Conservation (phyloP, 2,888 invertebrate genomes). For the Eupsilia transversa region DNA sequence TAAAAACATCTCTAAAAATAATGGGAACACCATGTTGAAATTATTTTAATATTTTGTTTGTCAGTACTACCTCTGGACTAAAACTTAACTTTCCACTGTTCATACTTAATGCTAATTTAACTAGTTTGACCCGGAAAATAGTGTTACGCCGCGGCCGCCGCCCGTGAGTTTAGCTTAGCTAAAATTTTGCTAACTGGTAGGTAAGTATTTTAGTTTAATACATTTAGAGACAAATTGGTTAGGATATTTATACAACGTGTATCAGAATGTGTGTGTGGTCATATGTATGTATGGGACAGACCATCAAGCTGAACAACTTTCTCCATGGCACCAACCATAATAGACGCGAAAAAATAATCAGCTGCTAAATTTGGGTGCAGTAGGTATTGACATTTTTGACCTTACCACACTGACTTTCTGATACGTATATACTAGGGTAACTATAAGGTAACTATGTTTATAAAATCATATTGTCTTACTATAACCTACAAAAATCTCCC, state of each 20-base stretch:
- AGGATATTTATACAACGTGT: too few relatives aligned
- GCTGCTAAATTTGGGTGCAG: too few relatives aligned
- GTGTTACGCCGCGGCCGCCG: neutral
- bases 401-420: too few relatives aligned
- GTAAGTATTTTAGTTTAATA: constrained; percentile 5
- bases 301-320: too few relatives aligned
- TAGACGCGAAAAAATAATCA: too few relatives aligned
- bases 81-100: constrained; percentile 30
- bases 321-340: too few relatives aligned
- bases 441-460: neutral
- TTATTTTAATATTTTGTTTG: neutral
- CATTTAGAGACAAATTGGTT: neutral
- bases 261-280: too few relatives aligned
- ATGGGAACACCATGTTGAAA: neutral
- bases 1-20: too few relatives aligned
- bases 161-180: constrained; percentile 12
- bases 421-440: too few relatives aligned
- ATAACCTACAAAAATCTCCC: neutral
- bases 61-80: constrained; percentile 4
- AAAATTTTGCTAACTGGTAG: constrained; percentile 12
- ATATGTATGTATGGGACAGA: too few relatives aligned
- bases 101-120: constrained; percentile 42
- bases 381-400: too few relatives aligned
- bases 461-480: neutral
- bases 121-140: constrained; percentile 51